phyloP scores from a whole-genome alignment of 2,797 vertebrate genomes.

The Sebastes trivittatus region DNA sequence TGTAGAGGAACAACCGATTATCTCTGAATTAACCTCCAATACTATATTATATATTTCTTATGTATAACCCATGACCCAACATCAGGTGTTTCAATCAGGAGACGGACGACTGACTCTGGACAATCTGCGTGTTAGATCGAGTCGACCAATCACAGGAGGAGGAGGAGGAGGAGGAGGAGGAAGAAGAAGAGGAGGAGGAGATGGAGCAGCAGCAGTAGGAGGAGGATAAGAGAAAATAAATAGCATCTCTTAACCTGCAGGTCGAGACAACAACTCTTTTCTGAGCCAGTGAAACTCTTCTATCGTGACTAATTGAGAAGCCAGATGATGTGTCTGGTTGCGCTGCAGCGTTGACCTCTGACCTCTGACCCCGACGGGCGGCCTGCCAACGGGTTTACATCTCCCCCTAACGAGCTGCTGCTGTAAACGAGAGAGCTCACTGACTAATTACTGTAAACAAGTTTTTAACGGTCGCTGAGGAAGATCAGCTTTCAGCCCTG shows the following conservation, averaged over 20 bases:
- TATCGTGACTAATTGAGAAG: conserved; percentile 27
- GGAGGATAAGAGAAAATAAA: neutral
- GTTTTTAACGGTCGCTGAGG: neutral
- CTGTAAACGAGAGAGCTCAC: neutral
- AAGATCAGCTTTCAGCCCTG: neutral
- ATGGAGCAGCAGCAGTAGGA: neutral
- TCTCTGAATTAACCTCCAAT: no score
- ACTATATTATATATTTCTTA: no score
- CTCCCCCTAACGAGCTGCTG: conserved; percentile 5
- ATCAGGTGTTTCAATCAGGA: no score
- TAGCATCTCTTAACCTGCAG: no score
- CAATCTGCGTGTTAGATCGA: no score
- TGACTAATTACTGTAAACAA: neutral
- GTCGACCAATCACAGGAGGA: no score
- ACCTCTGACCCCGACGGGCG: neutral
- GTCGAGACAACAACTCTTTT: no score
- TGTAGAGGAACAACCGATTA: no score
- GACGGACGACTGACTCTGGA: no score
- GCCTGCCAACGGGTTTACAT: neutral
- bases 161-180: no score
- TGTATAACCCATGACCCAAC: no score
- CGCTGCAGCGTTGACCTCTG: neutral
- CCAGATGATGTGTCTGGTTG: neutral
- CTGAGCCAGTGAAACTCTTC: neutral
- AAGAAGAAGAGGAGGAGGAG: neutral